Evolutionary conservation across 2,113 vertebrate genomes (phyloP).

Genomic region (Tachuris rubrigastra): DNA sequence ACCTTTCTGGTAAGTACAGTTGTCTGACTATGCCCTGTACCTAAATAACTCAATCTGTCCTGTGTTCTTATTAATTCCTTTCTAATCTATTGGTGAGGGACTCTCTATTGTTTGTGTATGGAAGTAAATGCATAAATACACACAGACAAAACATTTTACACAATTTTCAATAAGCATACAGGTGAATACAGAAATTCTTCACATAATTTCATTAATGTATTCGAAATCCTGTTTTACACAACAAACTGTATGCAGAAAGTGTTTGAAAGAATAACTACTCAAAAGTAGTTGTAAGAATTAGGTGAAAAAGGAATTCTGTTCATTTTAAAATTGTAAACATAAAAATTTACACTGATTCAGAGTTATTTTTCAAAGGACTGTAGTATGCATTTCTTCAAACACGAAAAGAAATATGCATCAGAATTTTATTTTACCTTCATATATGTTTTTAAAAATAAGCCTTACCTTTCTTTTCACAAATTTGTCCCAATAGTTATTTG

Average conservation of each 20-base stretch:
- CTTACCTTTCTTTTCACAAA: constrained; percentile 91
- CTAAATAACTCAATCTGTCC: neutral
- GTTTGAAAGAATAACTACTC: neutral
- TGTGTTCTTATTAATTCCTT: neutral
- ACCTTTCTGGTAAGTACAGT: neutral
- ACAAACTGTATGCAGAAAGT: neutral
- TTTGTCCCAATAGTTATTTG: constrained; percentile 98
- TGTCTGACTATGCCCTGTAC: neutral
- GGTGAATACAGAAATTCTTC: neutral
- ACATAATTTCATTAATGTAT: neutral
- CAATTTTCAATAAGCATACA: neutral
- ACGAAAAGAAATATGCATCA: neutral
- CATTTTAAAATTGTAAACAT: neutral
- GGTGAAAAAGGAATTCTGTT: neutral
- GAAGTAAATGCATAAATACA: neutral
- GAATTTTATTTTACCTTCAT: neutral
- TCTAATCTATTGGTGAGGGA: neutral
- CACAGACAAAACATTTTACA: neutral
- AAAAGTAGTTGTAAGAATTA: neutral
- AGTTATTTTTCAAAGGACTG: neutral
- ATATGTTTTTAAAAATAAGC: neutral
- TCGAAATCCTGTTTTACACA: neutral
- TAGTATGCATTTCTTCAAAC: neutral
- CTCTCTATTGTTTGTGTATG: neutral
- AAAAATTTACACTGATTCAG: neutral